Base-by-base conservation (phyloP, 2,888 invertebrate species). In the Lithosia quadra region DNA sequence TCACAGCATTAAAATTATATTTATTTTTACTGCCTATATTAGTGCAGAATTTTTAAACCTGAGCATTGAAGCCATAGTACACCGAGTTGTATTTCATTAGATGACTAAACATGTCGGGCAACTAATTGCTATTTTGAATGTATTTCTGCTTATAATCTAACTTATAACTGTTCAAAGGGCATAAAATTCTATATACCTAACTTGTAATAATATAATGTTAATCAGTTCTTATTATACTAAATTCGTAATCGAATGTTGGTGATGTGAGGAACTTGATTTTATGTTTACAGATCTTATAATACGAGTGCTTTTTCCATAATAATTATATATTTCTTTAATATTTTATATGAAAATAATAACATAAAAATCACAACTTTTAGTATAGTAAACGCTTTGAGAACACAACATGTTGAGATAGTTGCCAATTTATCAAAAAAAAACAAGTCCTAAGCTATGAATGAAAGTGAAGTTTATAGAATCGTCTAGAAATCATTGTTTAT, bases 321-420 rank as follows among this genome's bases (percentile, higher is more conserved):
- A 36, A 58, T n/a, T 58, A 22, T 55, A 9, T 63, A 55, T 36
- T 63, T 15, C n/a, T 63, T 63, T 22, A 58, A 55, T 53, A n/a
- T 62, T 62, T 62, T 67, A 39, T 61, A 67, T 49, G 18, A 22
- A 43, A 39, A 58, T 67, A 34, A 57, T n/a, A 55, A 56, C 18
- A 28, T 28, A 56, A 36, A 55, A 59, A 71, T 78, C 74, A 78
- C 77, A 79, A 77, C 66, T 1, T 57, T 62, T 61, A 53, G 49
- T 65, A 53, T 62, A 62, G 43, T 43, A 24, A 49, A n/a, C 13
- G 49, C 28, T 53, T 49, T 18, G 33, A 53, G 62, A 53, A 0
- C 49, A 1, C 43, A 21, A 1, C 43, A 21, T 33, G 33, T 49
- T 28, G 62, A n/a, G 49, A 62, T 53, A 53, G 62, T 62, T 62